Percentiles rank a stretch among this genome's conserved stretches.
Evolutionary conservation across 2,888 invertebrate genomes (phyloP).

Genomic region (Baccha elongata): DNA sequence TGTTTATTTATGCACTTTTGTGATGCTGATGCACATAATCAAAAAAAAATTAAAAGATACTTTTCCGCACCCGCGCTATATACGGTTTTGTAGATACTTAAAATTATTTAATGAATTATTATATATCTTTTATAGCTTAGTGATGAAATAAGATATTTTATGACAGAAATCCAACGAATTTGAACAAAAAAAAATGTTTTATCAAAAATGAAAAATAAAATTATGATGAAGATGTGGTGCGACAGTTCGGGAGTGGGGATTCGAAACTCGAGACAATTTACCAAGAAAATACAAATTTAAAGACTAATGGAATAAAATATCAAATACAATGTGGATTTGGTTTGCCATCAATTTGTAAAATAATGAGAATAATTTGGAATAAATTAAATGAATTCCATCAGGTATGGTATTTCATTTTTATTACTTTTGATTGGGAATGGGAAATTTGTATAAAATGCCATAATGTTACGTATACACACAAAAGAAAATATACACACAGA

Average conservation of each 20-base stretch:
- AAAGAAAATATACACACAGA: too few relatives aligned
- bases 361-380: background rate
- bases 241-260: background rate
- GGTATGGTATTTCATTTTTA: too few relatives aligned
- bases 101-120: conserved; percentile 62
- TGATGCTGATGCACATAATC: too few relatives aligned
- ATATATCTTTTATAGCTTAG: conserved; percentile 52
- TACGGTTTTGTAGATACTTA: too few relatives aligned
- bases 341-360: background rate
- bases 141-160: conserved; percentile 52
- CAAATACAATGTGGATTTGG: background rate
- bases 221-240: background rate
- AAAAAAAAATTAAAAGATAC: background rate
- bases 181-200: background rate
- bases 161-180: conserved; percentile 21
- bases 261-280: background rate
- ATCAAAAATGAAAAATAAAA: conserved; percentile 2
- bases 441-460: too few relatives aligned
- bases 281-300: background rate
- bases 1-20: background rate
- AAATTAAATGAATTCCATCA: background rate
- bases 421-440: too few relatives aligned
- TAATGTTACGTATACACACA: too few relatives aligned
- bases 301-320: background rate
- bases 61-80: background rate